A percentile compares a stretch with the other conserved stretches of the same genome.
phyloP scores from a whole-genome alignment of 2,113 vertebrate genomes.

The Eudorcas thomsonii region DNA sequence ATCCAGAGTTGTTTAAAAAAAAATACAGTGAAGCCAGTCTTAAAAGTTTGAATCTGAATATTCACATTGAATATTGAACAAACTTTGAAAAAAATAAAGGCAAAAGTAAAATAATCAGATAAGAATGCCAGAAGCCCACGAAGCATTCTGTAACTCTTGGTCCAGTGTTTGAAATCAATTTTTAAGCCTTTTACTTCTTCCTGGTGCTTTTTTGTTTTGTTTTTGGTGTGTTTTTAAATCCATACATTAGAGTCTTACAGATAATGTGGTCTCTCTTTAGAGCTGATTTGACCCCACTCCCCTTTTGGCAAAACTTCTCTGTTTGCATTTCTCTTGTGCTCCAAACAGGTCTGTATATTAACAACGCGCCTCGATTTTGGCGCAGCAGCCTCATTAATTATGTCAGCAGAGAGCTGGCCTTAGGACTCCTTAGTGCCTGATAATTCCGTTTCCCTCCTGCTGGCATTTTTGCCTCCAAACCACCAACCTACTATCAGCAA shows the following conservation, averaged over 20 bases:
- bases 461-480: neutral
- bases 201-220: neutral
- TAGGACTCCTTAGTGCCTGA: neutral
- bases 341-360: slow-evolving; percentile 46
- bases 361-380: slow-evolving; percentile 36
- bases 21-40: neutral
- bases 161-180: neutral
- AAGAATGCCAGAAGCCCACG: neutral
- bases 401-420: neutral
- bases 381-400: slow-evolving; percentile 25
- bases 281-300: neutral
- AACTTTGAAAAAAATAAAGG: neutral
- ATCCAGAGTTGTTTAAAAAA: neutral
- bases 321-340: slow-evolving; percentile 52
- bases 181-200: neutral
- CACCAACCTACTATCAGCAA: neutral
- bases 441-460: neutral
- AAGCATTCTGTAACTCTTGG: neutral
- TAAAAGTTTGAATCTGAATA: neutral
- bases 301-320: slow-evolving; percentile 68
- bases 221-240: neutral
- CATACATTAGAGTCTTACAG: neutral
- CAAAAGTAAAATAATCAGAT: neutral
- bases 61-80: neutral
- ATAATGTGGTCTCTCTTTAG: neutral